phyloP scores from a whole-genome alignment of 2,888 invertebrate species.

The Choreutis nemorana region DNA sequence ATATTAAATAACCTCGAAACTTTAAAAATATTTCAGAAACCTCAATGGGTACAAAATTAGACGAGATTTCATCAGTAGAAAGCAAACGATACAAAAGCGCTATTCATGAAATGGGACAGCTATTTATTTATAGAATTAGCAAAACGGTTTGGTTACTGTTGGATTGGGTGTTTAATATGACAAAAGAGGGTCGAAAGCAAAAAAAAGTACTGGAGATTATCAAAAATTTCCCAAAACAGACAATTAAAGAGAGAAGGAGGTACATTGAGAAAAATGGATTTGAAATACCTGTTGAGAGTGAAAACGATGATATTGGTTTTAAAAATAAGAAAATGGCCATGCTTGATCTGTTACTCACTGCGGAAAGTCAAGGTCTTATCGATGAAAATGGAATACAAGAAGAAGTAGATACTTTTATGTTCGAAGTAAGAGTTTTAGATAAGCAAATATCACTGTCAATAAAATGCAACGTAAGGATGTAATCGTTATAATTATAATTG shows the following conservation, averaged over 20 bases:
- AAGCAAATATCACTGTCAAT: too few relatives aligned
- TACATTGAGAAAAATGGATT: slow-evolving; percentile 7
- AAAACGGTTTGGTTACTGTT: slow-evolving; percentile 48
- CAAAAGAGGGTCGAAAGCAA: slow-evolving; percentile 48
- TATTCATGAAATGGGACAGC: slow-evolving; percentile 36
- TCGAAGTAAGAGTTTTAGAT: slow-evolving; percentile 47
- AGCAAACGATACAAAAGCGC: slow-evolving; percentile 55
- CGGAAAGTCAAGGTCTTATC: slow-evolving; percentile 35
- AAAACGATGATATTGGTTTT: slow-evolving; percentile 17
- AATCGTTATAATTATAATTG: too few relatives aligned
- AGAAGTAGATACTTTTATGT: slow-evolving; percentile 64
- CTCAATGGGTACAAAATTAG: slow-evolving; percentile 69
- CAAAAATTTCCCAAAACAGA: slow-evolving; percentile 22
- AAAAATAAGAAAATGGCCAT: slow-evolving; percentile 55
- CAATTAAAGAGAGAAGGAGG: slow-evolving; percentile 27
- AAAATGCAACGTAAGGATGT: too few relatives aligned
- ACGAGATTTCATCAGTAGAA: slow-evolving; percentile 26
- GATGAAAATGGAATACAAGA: slow-evolving; percentile 53
- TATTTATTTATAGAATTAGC: slow-evolving; percentile 54
- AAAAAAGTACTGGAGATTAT: slow-evolving; percentile 22
- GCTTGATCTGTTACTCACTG: slow-evolving; percentile 45
- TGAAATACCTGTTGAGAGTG: slow-evolving; percentile 5
- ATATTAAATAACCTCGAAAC: too few relatives aligned
- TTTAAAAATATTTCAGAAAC: slow-evolving; percentile 45
- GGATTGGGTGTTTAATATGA: slow-evolving; percentile 50